These are phyloP conservation scores for Eupelmus urozonus DNA, from an alignment of 2,888 invertebrate genomes.

Conservation along the genomic window DNA sequence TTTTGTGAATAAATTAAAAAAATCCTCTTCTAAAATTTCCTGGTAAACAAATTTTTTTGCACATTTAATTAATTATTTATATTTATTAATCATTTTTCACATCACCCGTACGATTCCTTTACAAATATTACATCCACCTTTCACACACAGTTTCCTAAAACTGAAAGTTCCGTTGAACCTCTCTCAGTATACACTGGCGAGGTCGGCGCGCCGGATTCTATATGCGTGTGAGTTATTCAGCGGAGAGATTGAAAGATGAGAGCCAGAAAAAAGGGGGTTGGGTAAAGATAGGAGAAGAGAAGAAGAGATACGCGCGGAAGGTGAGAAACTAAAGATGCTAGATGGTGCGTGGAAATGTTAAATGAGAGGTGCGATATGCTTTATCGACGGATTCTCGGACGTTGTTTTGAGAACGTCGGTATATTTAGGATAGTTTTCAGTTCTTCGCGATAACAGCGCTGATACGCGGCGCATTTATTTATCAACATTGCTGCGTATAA, in stretches of 20 bases:
- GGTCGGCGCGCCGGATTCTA: constrained; percentile 5
- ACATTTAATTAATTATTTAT: no score
- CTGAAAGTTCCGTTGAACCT: no score
- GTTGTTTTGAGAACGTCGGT: not conserved
- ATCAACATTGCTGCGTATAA: no score
- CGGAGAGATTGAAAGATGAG: constrained; percentile 53
- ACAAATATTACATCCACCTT: not conserved
- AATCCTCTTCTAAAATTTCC: not conserved
- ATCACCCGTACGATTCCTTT: not conserved
- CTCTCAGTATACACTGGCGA: no score
- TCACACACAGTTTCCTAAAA: no score
- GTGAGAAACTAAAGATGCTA: constrained; percentile 1
- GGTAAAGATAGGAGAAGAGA: constrained; percentile 11
- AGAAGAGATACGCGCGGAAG: constrained; percentile 11
- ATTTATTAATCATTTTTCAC: not conserved
- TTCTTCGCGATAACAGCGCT: not conserved
- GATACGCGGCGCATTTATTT: not conserved
- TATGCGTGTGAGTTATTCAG: constrained; percentile 47
- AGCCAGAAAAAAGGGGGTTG: constrained; percentile 14
- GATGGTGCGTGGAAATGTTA: constrained; percentile 28
- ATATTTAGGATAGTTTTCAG: constrained; percentile 4
- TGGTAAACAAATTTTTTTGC: no score
- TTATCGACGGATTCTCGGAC: constrained; percentile 37
- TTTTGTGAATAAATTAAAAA: no score
- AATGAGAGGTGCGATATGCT: constrained; percentile 49